Evolutionary conservation across 2,888 invertebrate species (phyloP).

Genomic region (Hyppa rectilinea): DNA sequence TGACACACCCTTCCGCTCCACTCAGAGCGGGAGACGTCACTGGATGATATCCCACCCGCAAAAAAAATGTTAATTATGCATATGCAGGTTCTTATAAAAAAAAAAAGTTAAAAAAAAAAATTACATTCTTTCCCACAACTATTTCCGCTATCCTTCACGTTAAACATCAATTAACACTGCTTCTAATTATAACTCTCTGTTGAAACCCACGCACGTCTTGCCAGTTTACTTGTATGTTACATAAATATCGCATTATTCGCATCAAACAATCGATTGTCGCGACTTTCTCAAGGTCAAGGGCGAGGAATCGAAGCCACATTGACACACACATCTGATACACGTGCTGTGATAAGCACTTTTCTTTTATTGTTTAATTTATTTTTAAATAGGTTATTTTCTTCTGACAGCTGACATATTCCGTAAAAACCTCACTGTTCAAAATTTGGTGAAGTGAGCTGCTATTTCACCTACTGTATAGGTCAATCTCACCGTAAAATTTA

Average conservation of each 20-base stretch:
- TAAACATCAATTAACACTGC: constrained; percentile 23
- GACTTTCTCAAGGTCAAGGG: constrained; percentile 23
- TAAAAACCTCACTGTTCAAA: too few species aligned
- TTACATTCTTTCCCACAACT: neutral
- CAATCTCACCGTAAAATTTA: too few species aligned
- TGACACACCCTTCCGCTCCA: too few species aligned
- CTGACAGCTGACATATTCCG: too few species aligned
- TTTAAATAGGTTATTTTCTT: too few species aligned
- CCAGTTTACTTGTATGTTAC: constrained; percentile 18
- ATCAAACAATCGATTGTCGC: constrained; percentile 21
- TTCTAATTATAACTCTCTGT: constrained; percentile 23
- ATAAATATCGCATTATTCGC: constrained; percentile 20
- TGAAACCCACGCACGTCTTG: constrained; percentile 17
- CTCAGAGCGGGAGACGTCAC: too few species aligned
- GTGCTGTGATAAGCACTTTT: neutral
- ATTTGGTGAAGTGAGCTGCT: too few species aligned
- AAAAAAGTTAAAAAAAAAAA: too few species aligned
- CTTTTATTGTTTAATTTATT: neutral
- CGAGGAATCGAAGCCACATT: neutral
- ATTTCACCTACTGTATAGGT: too few species aligned
- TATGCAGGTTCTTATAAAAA: too few species aligned
- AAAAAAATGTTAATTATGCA: too few species aligned
- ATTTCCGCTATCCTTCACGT: neutral
- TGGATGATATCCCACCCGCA: too few species aligned
- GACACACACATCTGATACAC: neutral